phyloP scores from a whole-genome alignment of 2,797 vertebrate species.

The Poecilia picta region DNA sequence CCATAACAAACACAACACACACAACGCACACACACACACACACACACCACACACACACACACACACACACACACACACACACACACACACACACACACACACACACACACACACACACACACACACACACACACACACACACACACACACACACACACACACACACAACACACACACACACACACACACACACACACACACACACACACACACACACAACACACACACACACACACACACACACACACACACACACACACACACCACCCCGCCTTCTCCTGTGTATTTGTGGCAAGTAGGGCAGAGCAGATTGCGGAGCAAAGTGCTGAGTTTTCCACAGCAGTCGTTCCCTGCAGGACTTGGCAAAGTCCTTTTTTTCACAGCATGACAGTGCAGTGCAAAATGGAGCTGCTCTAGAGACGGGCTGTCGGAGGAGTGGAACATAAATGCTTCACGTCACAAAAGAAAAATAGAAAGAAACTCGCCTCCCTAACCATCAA shows the following conservation, averaged over 20 bases:
- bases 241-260: slow-evolving; percentile 18
- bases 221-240: background rate
- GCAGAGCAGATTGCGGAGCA: slow-evolving; percentile 74
- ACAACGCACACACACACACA: slow-evolving; percentile 21
- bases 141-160: slow-evolving; percentile 27
- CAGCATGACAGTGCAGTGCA: slow-evolving; percentile 79
- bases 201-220: slow-evolving; percentile 34
- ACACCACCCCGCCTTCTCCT: slow-evolving; percentile 17
- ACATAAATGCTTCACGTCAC: slow-evolving; percentile 32
- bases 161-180: slow-evolving; percentile 11
- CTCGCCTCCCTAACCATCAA: slow-evolving; percentile 14
- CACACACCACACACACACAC: slow-evolving; percentile 13
- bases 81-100: slow-evolving; percentile 31
- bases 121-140: slow-evolving; percentile 12
- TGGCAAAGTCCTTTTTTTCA: slow-evolving; percentile 70
- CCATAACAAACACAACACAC: slow-evolving; percentile 55
- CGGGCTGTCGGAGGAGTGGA: slow-evolving; percentile 39
- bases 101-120: slow-evolving; percentile 9
- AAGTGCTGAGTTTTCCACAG: slow-evolving; percentile 75
- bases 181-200: slow-evolving; percentile 13
- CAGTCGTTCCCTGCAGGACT: slow-evolving; percentile 71
- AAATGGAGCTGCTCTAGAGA: slow-evolving; percentile 62
- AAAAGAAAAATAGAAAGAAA: slow-evolving; percentile 57
- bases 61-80: slow-evolving; percentile 12
- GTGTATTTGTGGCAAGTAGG: slow-evolving; percentile 71